These are phyloP conservation scores for Botia almorhae DNA, from an alignment of 2,797 vertebrate genomes.

Conservation along the genomic window DNA sequence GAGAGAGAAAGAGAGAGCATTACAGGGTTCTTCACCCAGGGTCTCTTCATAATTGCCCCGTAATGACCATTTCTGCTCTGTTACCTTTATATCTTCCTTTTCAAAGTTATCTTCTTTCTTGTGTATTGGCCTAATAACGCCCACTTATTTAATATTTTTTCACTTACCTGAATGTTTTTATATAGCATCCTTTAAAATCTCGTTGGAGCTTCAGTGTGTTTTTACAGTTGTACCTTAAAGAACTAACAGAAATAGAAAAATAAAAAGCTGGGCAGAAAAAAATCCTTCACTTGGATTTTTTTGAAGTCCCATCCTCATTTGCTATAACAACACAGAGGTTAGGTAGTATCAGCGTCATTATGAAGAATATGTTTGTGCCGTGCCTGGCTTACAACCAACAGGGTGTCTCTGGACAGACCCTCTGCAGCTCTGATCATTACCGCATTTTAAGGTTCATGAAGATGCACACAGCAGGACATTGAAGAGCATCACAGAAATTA, in stretches of 20 bases:
- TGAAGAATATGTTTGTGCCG: constrained; percentile 25
- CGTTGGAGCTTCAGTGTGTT: background rate
- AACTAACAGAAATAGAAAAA: background rate
- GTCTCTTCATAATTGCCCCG: constrained; percentile 14
- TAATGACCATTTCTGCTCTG: constrained; percentile 18
- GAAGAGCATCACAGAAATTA: constrained; percentile 84
- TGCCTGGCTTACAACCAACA: constrained; percentile 20
- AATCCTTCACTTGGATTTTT: background rate
- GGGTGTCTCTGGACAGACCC: constrained; percentile 48
- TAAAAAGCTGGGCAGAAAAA: background rate
- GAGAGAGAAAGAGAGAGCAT: constrained; percentile 18
- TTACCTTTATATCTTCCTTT: background rate
- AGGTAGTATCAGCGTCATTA: constrained; percentile 21
- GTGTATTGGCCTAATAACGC: background rate
- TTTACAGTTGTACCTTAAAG: background rate
- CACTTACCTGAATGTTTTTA: background rate
- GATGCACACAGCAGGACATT: constrained; percentile 79
- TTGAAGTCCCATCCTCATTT: background rate
- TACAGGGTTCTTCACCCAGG: constrained; percentile 12
- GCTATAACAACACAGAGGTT: constrained; percentile 1
- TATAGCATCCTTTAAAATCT: background rate
- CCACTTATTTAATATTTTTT: background rate
- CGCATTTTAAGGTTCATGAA: constrained; percentile 73
- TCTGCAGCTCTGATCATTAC: constrained; percentile 66
- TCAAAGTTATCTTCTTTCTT: background rate